Evolutionary conservation across 2,113 vertebrate genomes (phyloP), one percentile per base, ranked within the genome.

Genomic region (Epinephelus lanceolatus): DNA sequence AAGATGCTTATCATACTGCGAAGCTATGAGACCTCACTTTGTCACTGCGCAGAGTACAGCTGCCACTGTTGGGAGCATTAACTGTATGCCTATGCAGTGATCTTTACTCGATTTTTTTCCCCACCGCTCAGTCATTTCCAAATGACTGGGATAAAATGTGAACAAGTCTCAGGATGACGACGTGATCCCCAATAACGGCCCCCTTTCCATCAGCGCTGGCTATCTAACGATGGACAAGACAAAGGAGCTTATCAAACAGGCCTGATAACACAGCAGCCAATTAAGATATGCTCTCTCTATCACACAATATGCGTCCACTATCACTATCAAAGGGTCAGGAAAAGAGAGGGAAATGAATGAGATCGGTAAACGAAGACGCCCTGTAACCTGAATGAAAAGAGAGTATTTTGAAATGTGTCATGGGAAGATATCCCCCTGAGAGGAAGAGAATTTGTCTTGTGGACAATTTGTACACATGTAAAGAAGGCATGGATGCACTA

Each of bases 191-290:
- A 70, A 15, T 71, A 67, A 53, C 27, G 55, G 6, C 67, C 59
- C 45, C 56, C 79, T 19, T 71, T 69, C 74, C 83, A 83, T 86
- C 86, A 23, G 76, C 10, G 12, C 17, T 25, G 59, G 78, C 76
- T 87, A 86, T 90, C 86, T 86, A 27, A 81, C 71, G 88, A 93
- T 88, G 87, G 84, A 93, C 86, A 86, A 90, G 91, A 94, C 90
- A 93, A 93, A 91, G 79, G 68, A 71, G 84, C 87, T 93, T 86
- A 93, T 93, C 89, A 90, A 87, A 83, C 63, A 21, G 59, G 55
- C 49, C 76, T 6, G 90, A 92, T 91, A 93, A 87, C 88, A 71
- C 77, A 1, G 78, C 84, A 84, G 85, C 90, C 92, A 94, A 94
- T 93, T 92, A 88, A 93, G 92, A 93, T 92, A 78, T 9, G 84